A percentile compares a stretch with the other conserved stretches of the same genome.
Evolutionary conservation across 2,888 invertebrate genomes (phyloP).

Genomic region (Dynastes tityus): DNA sequence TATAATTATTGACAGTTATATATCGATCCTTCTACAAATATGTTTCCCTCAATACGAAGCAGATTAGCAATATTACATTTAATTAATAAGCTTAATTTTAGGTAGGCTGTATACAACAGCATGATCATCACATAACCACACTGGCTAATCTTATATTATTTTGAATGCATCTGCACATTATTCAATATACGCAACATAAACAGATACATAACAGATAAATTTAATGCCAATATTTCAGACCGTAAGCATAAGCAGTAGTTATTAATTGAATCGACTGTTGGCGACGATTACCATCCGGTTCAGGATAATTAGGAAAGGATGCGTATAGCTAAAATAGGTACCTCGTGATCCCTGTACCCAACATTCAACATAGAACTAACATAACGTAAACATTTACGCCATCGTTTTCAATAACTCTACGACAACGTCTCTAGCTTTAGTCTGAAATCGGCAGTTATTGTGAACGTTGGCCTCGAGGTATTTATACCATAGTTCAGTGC

Average conservation of each 20-base stretch:
- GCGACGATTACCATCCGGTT: constrained; percentile 17
- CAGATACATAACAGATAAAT: not conserved
- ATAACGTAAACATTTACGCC: constrained; percentile 53
- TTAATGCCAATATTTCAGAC: constrained; percentile 5
- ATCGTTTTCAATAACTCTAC: constrained; percentile 46
- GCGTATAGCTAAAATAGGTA: constrained; percentile 28
- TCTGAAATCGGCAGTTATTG: constrained; percentile 51
- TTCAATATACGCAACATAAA: constrained; percentile 7
- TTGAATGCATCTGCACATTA: not conserved
- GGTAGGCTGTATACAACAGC: not conserved
- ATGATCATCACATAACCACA: not conserved
- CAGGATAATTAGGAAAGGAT: constrained; percentile 38
- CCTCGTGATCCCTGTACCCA: constrained; percentile 31
- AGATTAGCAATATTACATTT: no score
- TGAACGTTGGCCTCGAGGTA: constrained; percentile 48
- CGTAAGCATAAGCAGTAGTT: not conserved
- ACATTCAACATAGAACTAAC: constrained; percentile 45
- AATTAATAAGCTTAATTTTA: not conserved
- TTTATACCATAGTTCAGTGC: constrained; percentile 45
- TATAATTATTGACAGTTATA: no score
- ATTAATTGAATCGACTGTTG: not conserved
- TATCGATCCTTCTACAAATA: not conserved
- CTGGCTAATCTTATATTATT: not conserved
- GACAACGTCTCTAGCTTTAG: constrained; percentile 48
- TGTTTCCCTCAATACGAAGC: not conserved